Conservation (phyloP, 2,113 vertebrate genomes). For the Xyrauchen texanus region DNA sequence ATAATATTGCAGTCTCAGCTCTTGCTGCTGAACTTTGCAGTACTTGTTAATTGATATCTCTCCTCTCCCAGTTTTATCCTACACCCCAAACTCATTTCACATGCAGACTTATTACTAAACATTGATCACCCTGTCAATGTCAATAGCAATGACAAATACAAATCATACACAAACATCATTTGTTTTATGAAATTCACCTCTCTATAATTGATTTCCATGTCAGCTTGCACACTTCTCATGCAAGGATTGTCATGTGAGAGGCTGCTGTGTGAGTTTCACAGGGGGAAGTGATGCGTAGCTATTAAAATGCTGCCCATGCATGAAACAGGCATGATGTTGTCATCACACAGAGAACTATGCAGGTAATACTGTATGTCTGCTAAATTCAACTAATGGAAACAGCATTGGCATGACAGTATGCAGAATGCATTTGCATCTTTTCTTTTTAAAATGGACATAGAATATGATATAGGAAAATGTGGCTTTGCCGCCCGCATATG, state of each 20-base stretch:
- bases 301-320: constrained; percentile 9
- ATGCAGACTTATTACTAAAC: constrained; percentile 78
- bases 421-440: no score
- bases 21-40: constrained; percentile 71
- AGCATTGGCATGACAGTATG: neutral
- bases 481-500: no score
- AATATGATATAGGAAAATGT: no score
- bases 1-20: constrained; percentile 76
- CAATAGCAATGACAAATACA: constrained; percentile 74
- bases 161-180: constrained; percentile 59
- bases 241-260: constrained; percentile 8
- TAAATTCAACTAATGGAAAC: neutral
- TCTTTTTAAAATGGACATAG: no score
- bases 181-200: constrained; percentile 30
- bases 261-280: neutral
- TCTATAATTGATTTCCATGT: constrained; percentile 44
- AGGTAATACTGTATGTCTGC: neutral
- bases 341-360: neutral
- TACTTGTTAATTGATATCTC: constrained; percentile 80
- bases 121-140: constrained; percentile 78
- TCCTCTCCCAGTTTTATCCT: constrained; percentile 46
- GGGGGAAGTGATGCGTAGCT: neutral
- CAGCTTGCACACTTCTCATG: constrained; percentile 43
- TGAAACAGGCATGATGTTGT: constrained; percentile 11
- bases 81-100: constrained; percentile 68